Evolutionary conservation across 2,888 invertebrate genomes (phyloP), one percentile per base, ranked within the genome.

Genomic region (Tetragnatha montana): DNA sequence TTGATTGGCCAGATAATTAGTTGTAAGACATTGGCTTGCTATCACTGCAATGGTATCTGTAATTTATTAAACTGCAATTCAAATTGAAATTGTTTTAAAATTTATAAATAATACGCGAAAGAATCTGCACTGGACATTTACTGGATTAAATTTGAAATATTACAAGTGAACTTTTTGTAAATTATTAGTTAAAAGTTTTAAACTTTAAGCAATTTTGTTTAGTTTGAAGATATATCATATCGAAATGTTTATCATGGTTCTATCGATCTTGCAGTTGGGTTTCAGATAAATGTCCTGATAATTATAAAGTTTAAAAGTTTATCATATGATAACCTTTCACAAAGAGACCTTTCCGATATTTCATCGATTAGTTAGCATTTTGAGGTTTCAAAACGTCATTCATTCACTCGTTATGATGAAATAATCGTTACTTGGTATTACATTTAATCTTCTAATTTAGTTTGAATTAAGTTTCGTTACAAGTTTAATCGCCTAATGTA

Each of bases 181-280:
- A 50, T 10, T n/a, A 76, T 76, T 49, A 76, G 50, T 50, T 50
- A 76, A 49, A 76, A 75, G 19, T 47, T 17, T 75, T 49, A 7
- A 8, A 8, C 10, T 19, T 35, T 35, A 35, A 35, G 4, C 35
- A 35, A 35, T 35, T 35, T 35, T 35, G 35, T 35, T 35, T 4
- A 35, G 35, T 35, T 35, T 1, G 35, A 35, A 35, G 35, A 35
- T 35, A 35, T 2, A 35, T 60, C 60, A 12, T 60, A 60, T 60
- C 60, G 12, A 60, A 17, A 60, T 60, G 60, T 60, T 60, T 60
- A 17, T 4, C 4, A 60, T 60, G 12, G 14, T 60, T 60, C 17
- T 60, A 60, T 60, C 14, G 60, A 60, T 60, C 17, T 60, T 60
- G 60, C 10, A 4, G 4, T 60, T 60, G 12, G 60, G 17, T 60